A percentile compares a stretch with the other conserved stretches of the same genome.
phyloP scores from a whole-genome alignment of 2,797 vertebrate species.

The Sparidentex hasta region DNA sequence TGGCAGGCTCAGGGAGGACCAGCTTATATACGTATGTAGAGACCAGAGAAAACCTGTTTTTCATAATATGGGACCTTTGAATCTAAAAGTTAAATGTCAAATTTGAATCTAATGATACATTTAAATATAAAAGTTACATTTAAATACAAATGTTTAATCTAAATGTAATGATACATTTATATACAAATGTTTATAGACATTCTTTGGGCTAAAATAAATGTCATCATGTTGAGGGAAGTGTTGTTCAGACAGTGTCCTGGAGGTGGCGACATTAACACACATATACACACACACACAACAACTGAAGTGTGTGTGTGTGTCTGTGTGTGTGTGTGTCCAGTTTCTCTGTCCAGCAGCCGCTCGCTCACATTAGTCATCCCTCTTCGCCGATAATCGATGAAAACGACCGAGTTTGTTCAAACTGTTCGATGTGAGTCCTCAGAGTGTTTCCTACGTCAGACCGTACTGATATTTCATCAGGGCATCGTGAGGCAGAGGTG shows the following conservation, averaged over 20 bases:
- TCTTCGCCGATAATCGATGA: background rate
- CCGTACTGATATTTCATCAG: background rate
- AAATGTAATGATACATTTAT: no score
- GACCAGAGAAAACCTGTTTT: no score
- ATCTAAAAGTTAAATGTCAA: no score
- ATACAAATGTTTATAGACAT: no score
- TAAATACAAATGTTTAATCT: no score
- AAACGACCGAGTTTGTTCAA: background rate
- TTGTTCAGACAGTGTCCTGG: constrained; percentile 7
- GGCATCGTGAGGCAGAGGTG: background rate
- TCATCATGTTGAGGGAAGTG: background rate
- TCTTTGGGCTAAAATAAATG: no score
- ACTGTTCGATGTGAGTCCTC: constrained; percentile 2
- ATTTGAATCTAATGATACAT: no score
- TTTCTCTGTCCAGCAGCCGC: background rate
- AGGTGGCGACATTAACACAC: constrained; percentile 14
- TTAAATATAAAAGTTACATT: no score
- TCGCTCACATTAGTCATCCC: constrained; percentile 5
- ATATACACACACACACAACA: background rate
- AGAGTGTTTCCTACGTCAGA: background rate
- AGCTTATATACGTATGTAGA: no score
- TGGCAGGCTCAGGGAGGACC: no score
- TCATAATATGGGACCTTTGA: no score
- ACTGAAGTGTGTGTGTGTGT: background rate
- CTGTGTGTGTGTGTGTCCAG: background rate